Evolutionary conservation across 1,140 invertebrate species (phyloP).

Genomic region (Aphelenchoides fujianensis): DNA sequence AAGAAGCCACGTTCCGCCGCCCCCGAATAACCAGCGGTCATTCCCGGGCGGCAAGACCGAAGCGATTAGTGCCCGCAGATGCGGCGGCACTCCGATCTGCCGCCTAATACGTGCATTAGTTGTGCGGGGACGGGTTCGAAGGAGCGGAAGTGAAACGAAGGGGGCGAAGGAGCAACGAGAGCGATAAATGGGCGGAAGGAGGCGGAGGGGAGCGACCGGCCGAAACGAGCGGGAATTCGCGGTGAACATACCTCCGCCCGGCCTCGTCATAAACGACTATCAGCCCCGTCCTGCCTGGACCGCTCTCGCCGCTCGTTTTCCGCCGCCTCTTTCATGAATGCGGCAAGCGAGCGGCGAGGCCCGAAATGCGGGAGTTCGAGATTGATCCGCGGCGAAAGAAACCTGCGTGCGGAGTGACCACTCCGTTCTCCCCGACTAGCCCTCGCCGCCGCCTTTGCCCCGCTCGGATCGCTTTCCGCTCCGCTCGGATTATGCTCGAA

Average conservation of each 20-base stretch:
- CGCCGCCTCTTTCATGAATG: background rate
- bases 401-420: background rate
- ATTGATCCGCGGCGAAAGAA: background rate
- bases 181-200: constrained; percentile 11
- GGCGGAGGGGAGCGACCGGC: background rate
- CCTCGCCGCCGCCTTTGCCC: too few relatives aligned
- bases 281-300: background rate
- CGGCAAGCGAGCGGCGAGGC: background rate
- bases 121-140: background rate
- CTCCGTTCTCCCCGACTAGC: background rate
- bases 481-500: background rate
- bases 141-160: constrained; percentile 14
- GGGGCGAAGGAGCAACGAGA: background rate
- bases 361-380: background rate
- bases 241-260: background rate
- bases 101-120: background rate
- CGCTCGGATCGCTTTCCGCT: too few relatives aligned
- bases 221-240: constrained; percentile 3
- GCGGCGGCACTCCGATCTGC: background rate
- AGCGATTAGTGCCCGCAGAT: too few relatives aligned
- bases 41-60: too few relatives aligned
- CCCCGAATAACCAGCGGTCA: too few relatives aligned
- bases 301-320: background rate
- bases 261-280: constrained; percentile 3
- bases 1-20: too few relatives aligned